phyloP scores from a whole-genome alignment of 2,113 vertebrate species.

The Orcinus orca region DNA sequence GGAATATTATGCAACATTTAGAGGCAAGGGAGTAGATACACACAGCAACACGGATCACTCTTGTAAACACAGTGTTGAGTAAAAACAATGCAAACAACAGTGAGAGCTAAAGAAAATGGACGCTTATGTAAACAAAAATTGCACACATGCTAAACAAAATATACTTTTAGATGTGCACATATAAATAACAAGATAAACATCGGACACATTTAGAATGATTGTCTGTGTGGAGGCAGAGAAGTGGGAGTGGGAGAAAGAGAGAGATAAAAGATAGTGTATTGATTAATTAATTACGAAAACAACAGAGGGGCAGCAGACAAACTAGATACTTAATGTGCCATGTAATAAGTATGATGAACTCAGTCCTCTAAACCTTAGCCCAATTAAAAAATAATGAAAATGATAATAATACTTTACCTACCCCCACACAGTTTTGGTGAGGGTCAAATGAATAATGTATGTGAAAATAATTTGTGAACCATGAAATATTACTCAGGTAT shows the following conservation, averaged over 20 bases:
- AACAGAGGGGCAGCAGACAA: neutral
- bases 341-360: neutral
- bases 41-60: neutral
- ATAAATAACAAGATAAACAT: neutral
- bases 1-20: neutral
- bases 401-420: neutral
- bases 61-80: neutral
- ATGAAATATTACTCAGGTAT: neutral
- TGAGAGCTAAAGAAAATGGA: neutral
- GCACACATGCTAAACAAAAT: neutral
- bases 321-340: neutral
- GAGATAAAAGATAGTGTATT: neutral
- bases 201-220: neutral
- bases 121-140: neutral
- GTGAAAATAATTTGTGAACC: neutral
- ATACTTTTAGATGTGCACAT: neutral
- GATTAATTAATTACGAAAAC: neutral
- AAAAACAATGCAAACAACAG: neutral
- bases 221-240: neutral
- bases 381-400: neutral
- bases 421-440: neutral
- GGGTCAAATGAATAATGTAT: neutral
- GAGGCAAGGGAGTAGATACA: neutral
- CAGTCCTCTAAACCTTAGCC: neutral
- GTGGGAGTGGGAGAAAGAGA: neutral